Conservation (phyloP, 2,113 vertebrate genomes). For the Dascyllus trimaculatus region DNA sequence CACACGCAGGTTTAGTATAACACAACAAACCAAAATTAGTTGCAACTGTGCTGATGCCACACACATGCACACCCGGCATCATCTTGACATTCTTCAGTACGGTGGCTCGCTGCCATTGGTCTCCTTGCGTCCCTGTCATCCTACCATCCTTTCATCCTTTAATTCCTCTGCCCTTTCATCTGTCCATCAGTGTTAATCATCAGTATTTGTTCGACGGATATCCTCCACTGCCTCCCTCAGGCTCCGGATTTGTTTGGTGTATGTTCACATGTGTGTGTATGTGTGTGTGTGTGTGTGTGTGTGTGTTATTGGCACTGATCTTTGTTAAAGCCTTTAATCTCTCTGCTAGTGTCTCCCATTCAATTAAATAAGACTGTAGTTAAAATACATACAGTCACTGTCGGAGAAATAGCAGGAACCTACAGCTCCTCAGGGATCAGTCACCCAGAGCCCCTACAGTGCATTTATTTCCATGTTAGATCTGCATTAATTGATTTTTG, state of each 20-base stretch:
- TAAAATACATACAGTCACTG: background rate
- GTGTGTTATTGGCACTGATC: constrained; percentile 28
- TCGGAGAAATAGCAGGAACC: constrained; percentile 2
- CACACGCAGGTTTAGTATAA: constrained; percentile 13
- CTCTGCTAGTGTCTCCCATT: constrained; percentile 20
- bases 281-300: constrained; percentile 2
- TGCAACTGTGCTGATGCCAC: background rate
- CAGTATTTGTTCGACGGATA: constrained; percentile 35
- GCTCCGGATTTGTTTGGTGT: constrained; percentile 18
- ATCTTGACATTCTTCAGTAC: constrained; percentile 10
- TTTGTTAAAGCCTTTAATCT: constrained; percentile 52
- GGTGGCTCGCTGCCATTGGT: constrained; percentile 36
- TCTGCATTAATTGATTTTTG: background rate
- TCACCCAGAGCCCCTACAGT: background rate
- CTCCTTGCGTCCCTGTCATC: constrained; percentile 44
- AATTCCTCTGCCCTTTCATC: constrained; percentile 66
- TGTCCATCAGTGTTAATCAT: constrained; percentile 54
- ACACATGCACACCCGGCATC: background rate
- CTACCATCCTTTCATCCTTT: constrained; percentile 48
- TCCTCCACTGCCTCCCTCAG: constrained; percentile 4
- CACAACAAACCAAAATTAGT: background rate
- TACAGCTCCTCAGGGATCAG: background rate
- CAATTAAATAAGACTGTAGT: constrained; percentile 24
- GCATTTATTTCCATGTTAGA: background rate
- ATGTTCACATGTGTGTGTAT: background rate